Evolutionary conservation across 2,113 vertebrate genomes (phyloP).

Genomic region (Epinephelus lanceolatus): DNA sequence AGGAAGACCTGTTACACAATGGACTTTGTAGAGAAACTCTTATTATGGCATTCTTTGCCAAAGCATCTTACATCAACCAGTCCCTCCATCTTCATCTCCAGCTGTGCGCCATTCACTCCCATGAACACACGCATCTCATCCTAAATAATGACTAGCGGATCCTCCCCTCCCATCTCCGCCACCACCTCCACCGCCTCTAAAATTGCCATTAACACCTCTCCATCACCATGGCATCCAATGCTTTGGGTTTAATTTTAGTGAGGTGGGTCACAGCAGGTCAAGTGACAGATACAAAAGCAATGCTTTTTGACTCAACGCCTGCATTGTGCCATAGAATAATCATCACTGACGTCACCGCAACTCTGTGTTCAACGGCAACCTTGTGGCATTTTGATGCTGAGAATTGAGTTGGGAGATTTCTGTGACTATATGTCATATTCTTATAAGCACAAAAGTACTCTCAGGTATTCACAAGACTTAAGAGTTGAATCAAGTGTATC

Average conservation of each 20-base stretch:
- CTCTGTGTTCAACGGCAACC: background rate
- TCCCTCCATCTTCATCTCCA: conserved; percentile 1
- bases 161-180: conserved; percentile 23
- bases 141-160: conserved; percentile 50
- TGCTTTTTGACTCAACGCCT: conserved; percentile 16
- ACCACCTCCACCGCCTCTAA: conserved; percentile 29
- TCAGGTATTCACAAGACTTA: background rate
- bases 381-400: conserved; percentile 6
- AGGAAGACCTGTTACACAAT: background rate
- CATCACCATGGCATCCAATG: conserved; percentile 55
- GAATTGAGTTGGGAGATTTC: background rate
- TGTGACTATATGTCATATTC: background rate
- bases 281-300: conserved; percentile 17
- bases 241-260: conserved; percentile 40
- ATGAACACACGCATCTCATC: conserved; percentile 16
- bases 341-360: background rate
- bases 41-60: background rate
- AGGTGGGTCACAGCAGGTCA: conserved; percentile 41
- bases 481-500: background rate
- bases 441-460: background rate
- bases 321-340: conserved; percentile 9
- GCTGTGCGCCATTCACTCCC: background rate
- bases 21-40: background rate
- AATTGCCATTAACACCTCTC: conserved; percentile 58
- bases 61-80: background rate